Conservation (phyloP, 1,140 invertebrate species). For the Hyposmocoma kahamanoa region DNA sequence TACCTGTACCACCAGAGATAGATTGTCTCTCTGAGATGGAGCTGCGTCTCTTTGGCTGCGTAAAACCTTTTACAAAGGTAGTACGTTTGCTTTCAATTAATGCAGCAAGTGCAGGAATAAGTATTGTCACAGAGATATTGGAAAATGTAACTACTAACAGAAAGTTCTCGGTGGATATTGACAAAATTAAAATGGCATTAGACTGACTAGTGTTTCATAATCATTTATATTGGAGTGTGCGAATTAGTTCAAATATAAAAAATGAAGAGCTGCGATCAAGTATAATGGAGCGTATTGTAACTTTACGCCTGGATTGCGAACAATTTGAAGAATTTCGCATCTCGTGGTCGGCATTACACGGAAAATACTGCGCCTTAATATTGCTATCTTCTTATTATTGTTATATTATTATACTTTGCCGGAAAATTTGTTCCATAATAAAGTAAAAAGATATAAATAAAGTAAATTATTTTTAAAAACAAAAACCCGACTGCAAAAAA, state of each 20-base stretch:
- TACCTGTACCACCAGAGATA: slow-evolving; percentile 4
- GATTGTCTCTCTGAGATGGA: slow-evolving; percentile 10
- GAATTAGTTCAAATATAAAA: slow-evolving; percentile 5
- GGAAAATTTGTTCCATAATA: too few species aligned
- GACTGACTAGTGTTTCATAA: slow-evolving; percentile 3
- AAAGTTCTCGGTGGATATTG: not conserved
- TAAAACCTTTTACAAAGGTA: slow-evolving; percentile 9
- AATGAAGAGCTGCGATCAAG: slow-evolving; percentile 10
- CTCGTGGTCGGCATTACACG: too few species aligned
- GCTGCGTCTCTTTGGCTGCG: slow-evolving; percentile 4
- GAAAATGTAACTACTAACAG: slow-evolving; percentile 3
- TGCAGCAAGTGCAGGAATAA: not conserved
- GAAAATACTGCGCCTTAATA: too few species aligned
- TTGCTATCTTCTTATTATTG: too few species aligned
- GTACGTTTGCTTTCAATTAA: slow-evolving; percentile 5
- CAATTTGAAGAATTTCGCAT: too few species aligned
- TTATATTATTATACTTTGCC: too few species aligned
- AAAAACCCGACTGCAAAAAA: too few species aligned
- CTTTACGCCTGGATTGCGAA: too few species aligned
- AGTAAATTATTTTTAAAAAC: too few species aligned
- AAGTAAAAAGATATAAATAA: too few species aligned
- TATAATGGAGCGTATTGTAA: slow-evolving; percentile 4
- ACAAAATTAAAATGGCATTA: slow-evolving; percentile 2
- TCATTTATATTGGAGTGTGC: slow-evolving; percentile 6
- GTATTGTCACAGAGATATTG: not conserved